A percentile compares a stretch with the other conserved stretches of the same genome.
Evolutionary conservation across 2,797 vertebrate genomes (phyloP).

Genomic region (Cyprinella venusta): DNA sequence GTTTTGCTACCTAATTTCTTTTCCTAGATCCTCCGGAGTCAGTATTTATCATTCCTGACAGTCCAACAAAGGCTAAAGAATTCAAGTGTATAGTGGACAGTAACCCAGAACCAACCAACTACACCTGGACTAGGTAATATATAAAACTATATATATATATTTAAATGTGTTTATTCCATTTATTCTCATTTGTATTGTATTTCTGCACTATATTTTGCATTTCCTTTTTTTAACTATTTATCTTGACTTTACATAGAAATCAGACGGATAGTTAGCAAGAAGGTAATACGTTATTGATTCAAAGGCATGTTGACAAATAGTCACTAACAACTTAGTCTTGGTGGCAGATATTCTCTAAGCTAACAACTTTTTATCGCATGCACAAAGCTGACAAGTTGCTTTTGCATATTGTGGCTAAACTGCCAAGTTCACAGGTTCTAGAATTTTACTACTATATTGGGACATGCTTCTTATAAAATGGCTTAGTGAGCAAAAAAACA

Average conservation of each 20-base stretch:
- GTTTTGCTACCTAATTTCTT: background rate
- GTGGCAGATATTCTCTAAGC: background rate
- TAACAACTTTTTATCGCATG: background rate
- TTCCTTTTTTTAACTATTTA: background rate
- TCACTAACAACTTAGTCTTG: background rate
- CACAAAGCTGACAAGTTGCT: background rate
- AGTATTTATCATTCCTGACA: conserved; percentile 23
- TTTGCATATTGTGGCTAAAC: background rate
- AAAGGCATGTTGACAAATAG: background rate
- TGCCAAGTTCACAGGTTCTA: background rate
- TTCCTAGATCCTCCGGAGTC: conserved; percentile 60
- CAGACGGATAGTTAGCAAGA: background rate
- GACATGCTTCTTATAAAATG: background rate
- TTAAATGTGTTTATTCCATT: no score
- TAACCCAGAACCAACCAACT: conserved; percentile 56
- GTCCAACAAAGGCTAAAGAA: background rate
- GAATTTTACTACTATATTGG: background rate
- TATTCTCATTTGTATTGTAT: background rate
- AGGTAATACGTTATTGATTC: background rate
- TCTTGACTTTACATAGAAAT: background rate
- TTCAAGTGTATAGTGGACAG: conserved; percentile 64
- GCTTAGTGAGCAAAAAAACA: background rate
- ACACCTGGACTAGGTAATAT: conserved; percentile 68
- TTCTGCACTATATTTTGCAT: background rate
- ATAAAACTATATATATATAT: background rate